phyloP scores from a whole-genome alignment of 2,888 invertebrate species.

The Zaprionus bogoriensis region DNA sequence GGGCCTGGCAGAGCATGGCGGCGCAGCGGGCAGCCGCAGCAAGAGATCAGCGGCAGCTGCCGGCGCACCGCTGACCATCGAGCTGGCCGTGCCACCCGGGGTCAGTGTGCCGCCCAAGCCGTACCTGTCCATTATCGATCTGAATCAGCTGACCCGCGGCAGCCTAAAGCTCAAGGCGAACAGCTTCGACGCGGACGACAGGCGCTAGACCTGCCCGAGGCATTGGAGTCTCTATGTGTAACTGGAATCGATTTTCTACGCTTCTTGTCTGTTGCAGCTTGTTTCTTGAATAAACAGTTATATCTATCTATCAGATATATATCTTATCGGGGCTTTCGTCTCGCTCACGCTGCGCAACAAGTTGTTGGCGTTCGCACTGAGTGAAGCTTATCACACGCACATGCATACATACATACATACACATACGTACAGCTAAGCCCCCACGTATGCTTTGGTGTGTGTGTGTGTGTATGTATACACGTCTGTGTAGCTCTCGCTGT shows the following conservation, averaged over 20 bases:
- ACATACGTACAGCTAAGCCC: slow-evolving; percentile 1
- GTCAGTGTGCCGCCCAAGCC: slow-evolving; percentile 84
- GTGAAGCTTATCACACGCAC: slow-evolving; percentile 30
- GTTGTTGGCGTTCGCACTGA: slow-evolving; percentile 40
- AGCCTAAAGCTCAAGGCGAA: slow-evolving; percentile 83
- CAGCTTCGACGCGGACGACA: slow-evolving; percentile 60
- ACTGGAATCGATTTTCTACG: slow-evolving; percentile 49
- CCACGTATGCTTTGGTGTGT: background rate
- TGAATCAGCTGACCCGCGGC: slow-evolving; percentile 87
- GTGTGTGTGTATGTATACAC: background rate
- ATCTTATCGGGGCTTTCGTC: slow-evolving; percentile 30
- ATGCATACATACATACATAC: slow-evolving; percentile 1
- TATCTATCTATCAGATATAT: slow-evolving; percentile 2
- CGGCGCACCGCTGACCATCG: slow-evolving; percentile 44
- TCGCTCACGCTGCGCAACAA: slow-evolving; percentile 42
- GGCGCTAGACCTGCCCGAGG: slow-evolving; percentile 53
- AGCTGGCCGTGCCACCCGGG: slow-evolving; percentile 60
- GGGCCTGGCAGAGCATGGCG: slow-evolving; percentile 49
- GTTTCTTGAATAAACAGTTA: slow-evolving; percentile 50
- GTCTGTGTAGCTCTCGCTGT: slow-evolving; percentile 9
- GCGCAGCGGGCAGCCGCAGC: slow-evolving; percentile 24
- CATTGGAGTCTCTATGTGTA: slow-evolving; percentile 5
- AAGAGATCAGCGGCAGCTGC: slow-evolving; percentile 41
- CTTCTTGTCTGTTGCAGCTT: slow-evolving; percentile 41
- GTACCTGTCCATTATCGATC: slow-evolving; percentile 88